Base-by-base conservation (phyloP, 2,113 vertebrate species). In the Hippotragus niger region DNA sequence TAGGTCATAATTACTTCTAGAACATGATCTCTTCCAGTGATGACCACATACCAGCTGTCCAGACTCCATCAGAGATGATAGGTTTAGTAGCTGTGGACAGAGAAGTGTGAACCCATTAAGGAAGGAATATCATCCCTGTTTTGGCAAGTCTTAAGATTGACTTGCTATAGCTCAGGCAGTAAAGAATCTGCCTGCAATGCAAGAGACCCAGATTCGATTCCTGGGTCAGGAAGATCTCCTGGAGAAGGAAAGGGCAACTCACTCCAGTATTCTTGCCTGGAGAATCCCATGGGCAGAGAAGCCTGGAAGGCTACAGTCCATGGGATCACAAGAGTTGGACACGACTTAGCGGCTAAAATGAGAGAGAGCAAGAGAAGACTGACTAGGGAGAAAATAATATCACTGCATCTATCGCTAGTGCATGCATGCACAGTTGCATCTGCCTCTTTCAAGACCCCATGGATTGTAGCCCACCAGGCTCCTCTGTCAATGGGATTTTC, bases 291-390 rank as follows among this genome's bases (percentile, higher is more conserved):
- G 19, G 19, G 12, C n/a, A 40, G 67, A 71, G 67, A 36, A 23
- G n/a, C 11, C 67, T 40, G n/a, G n/a, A 11, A 71, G 19, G n/a
- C n/a, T 23, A 71, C 5, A 71, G n/a, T 71, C 10, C 2, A 0
- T 40, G 19, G 67, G n/a, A 3, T 71, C 10, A 71, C 67, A 71
- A 71, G 10, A 71, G 67, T 25, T 74, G 5, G 36, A 40, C 36
- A 40, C 0, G 1, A 40, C 10, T 74, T 74, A 74, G 19, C 0
- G 2, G 12, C 36, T 40, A 6, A 40, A 74, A n/a, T n/a, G 67
- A 74, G 36, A 74, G 67, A 71, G n/a, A 40, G 67, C 0, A 1
- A 74, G 36, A 36, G 21, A 90, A 43, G 27, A 76, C 27, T 10
- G 19, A 62, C 45, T n/a, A 29, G 10, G 15, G 15, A 91, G 55